These are phyloP conservation scores for Brachypalpus laphriformis DNA, from an alignment of 2,888 invertebrate species.

Conservation along the genomic window DNA sequence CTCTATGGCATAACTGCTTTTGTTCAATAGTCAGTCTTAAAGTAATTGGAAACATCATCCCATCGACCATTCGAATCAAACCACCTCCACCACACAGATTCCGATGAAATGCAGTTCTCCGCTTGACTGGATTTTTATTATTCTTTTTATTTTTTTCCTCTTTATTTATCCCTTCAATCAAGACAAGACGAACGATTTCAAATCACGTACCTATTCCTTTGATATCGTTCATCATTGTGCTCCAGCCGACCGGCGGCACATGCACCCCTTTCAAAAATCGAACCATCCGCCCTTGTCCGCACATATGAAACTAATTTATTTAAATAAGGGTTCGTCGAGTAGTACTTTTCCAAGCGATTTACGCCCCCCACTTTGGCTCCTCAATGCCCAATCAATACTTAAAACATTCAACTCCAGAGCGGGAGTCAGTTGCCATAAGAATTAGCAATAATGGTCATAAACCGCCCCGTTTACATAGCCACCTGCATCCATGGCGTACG, in stretches of 20 bases:
- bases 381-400: constrained; percentile 41
- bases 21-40: background rate
- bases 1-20: background rate
- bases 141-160: constrained; percentile 36
- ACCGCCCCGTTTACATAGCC: constrained; percentile 23
- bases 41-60: constrained; percentile 18
- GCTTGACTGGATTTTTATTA: constrained; percentile 61
- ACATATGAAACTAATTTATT: constrained; percentile 68
- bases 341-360: constrained; percentile 69
- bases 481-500: constrained; percentile 53
- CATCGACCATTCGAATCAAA: constrained; percentile 18
- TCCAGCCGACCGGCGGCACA: background rate
- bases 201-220: constrained; percentile 64
- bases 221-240: constrained; percentile 44
- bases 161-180: constrained; percentile 40
- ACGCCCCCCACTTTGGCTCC: constrained; percentile 12
- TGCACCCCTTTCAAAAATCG: constrained; percentile 22
- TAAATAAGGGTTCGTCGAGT: constrained; percentile 61
- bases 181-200: constrained; percentile 43
- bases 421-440: constrained; percentile 37
- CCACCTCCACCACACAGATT: constrained; percentile 9
- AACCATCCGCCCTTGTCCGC: background rate
- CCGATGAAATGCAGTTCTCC: constrained; percentile 34
- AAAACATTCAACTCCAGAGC: constrained; percentile 2
- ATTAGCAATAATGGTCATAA: constrained; percentile 33